Percentiles rank a stretch among this genome's conserved stretches.
Conservation (phyloP, 2,113 vertebrate genomes). For the Grantiella picta region DNA sequence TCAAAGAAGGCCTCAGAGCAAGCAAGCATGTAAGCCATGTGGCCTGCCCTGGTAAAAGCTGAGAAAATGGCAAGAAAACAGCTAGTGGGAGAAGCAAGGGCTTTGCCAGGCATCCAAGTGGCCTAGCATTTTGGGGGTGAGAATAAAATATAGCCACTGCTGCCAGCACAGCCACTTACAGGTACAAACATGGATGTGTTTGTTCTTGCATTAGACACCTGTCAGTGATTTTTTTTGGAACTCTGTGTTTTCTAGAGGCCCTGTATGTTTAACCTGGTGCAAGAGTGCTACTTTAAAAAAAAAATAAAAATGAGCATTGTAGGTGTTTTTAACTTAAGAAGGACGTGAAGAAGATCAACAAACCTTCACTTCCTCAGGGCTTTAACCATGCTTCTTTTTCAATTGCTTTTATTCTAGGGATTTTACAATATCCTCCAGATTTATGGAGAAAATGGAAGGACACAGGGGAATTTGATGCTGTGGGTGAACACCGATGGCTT, state of each 20-base stretch:
- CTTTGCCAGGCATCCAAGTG: not conserved
- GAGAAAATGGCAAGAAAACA: not conserved
- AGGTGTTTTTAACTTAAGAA: not conserved
- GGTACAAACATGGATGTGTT: not conserved
- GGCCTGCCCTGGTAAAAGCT: not conserved
- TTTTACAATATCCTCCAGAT: not conserved
- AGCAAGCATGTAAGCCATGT: not conserved
- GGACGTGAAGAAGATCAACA: not conserved
- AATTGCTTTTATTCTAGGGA: not conserved
- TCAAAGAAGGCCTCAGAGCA: not conserved
- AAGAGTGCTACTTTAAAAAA: not conserved
- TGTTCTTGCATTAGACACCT: not conserved
- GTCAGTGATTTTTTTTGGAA: not conserved
- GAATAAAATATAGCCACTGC: not conserved
- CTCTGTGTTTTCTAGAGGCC: not conserved
- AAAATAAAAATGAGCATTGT: fast-evolving
- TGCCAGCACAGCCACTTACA: not conserved
- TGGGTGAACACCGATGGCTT: not conserved
- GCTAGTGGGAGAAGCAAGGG: not conserved
- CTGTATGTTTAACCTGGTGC: not conserved
- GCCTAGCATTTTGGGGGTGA: not conserved
- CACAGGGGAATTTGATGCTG: not conserved
- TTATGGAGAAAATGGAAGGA: not conserved
- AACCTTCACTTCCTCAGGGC: not conserved
- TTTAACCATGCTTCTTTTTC: not conserved